Conservation (phyloP, 2,888 invertebrate species). For the Boloria euphrosyne region DNA sequence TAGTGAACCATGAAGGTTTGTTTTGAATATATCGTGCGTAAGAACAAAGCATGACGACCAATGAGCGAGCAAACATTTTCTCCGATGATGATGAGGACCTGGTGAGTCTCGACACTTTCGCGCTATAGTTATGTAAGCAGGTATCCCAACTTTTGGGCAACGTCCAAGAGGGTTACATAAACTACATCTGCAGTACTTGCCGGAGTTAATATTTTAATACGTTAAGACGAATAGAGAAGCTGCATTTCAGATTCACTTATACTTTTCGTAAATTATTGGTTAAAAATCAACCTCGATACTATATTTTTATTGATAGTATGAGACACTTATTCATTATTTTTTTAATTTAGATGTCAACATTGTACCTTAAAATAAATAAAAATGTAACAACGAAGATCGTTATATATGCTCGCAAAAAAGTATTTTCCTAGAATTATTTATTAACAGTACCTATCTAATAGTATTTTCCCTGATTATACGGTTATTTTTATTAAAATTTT, state of each 20-base stretch:
- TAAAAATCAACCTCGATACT: too few species aligned
- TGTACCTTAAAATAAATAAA: too few species aligned
- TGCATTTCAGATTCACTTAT: constrained; percentile 15
- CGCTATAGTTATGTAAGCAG: constrained; percentile 49
- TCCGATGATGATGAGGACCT: constrained; percentile 75
- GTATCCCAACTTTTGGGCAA: constrained; percentile 44
- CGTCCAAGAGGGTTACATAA: constrained; percentile 50
- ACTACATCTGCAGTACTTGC: constrained; percentile 47
- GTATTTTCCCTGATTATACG: too few species aligned
- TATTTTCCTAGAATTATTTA: too few species aligned
- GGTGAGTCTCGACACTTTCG: constrained; percentile 54
- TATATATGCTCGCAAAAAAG: too few species aligned
- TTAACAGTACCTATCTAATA: too few species aligned
- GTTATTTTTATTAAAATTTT: too few species aligned
- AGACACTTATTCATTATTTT: too few species aligned
- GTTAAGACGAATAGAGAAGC: constrained; percentile 6
- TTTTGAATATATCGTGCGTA: constrained; percentile 51
- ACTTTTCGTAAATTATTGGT: neutral
- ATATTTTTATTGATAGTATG: too few species aligned
- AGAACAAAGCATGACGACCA: constrained; percentile 68
- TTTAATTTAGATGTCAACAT: too few species aligned
- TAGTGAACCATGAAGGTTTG: constrained; percentile 70
- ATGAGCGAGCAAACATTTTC: constrained; percentile 73
- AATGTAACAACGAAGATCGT: too few species aligned
- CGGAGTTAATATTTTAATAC: constrained; percentile 30